Percentiles rank a stretch among this genome's conserved stretches.
These are phyloP conservation scores for Stichopus chloronotus DNA, from an alignment of 35 echinoderm and acorn worm genomes.

Conservation along the genomic window DNA sequence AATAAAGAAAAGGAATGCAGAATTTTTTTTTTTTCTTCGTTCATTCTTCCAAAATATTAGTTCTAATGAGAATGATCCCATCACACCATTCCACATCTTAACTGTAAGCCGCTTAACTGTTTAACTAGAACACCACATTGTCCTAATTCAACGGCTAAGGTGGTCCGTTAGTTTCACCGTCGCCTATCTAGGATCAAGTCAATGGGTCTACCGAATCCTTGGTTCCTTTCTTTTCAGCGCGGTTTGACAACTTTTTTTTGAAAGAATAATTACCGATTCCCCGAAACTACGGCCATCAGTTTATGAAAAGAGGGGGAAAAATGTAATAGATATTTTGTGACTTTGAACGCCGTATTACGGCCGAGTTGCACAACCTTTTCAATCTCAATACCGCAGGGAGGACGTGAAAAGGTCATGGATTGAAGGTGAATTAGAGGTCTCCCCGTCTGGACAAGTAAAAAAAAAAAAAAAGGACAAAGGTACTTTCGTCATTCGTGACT, in stretches of 20 bases:
- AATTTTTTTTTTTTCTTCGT: too few relatives aligned
- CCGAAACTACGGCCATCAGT: neutral
- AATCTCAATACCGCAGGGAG: neutral
- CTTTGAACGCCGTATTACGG: slow-evolving; percentile 16
- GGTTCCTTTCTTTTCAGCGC: neutral
- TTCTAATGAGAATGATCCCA: too few relatives aligned
- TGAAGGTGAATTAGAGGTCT: slow-evolving; percentile 14
- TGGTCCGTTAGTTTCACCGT: neutral
- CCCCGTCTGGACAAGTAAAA: neutral
- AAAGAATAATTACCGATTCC: neutral
- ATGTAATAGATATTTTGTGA: slow-evolving; percentile 1
- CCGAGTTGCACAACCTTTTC: slow-evolving; percentile 9
- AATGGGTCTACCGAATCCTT: neutral
- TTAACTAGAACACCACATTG: too few relatives aligned
- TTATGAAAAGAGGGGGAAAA: neutral
- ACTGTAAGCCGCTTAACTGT: too few relatives aligned
- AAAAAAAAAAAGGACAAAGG: neutral
- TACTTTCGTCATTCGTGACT: too few relatives aligned
- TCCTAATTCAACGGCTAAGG: neutral
- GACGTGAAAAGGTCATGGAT: neutral
- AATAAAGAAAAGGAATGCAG: too few relatives aligned
- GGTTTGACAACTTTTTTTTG: neutral
- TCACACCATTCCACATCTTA: too few relatives aligned
- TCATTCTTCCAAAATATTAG: too few relatives aligned
- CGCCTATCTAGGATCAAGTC: too few relatives aligned